Evolutionary conservation across 1,140 invertebrate species (phyloP), one percentile per base, ranked within the genome.

Genomic region (Scaptomyza hsui): DNA sequence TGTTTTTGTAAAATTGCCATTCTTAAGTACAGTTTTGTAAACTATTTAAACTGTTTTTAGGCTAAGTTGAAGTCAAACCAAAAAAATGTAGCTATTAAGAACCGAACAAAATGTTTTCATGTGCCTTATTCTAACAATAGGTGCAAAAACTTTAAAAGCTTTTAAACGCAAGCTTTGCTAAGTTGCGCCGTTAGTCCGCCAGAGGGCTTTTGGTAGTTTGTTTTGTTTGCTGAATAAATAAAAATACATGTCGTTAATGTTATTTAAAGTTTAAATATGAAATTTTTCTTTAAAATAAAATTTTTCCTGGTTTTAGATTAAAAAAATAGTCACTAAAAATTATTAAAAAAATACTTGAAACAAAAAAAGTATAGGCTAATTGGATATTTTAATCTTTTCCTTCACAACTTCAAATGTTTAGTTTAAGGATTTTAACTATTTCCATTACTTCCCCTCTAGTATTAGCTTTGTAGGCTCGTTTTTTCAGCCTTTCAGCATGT

Each of bases 1-100:
- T 45, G 24, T 16, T 32, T 2, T 10, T 15, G 15, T 51, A 51
- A 26, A 61, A 49, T 39, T 7, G 18, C 18, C 18, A 15, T 32
- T 45, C 13, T 45, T 68, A 39, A 62, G 49, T 55, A 63, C 21
- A 49, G 41, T 63, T 63, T 32, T 63, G 35, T 53, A 21, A 62
- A 47, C 12, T 44, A 19, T 52, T 53, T 24, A 5, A 60, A 70
- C 35, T 29, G 62, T 41, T 64, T 64, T 55, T 70, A 70, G 60
- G 15, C 37, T 70, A 70, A 70, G 67, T 70, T 55, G 13, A 64
- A 70, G 13, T 56, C 42, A 16, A 63, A 70, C 49, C 41, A 63
- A 69, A 29, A 0, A 62, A 39, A 56, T 48, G 44, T 64, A 63
- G 49, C 35, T 49, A 42, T 56, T 70, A 64, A 64, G 60, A 55